Percentiles rank a stretch among this genome's conserved stretches.
phyloP scores from a whole-genome alignment of 2,797 vertebrate genomes.

The Trematomus bernacchii region DNA sequence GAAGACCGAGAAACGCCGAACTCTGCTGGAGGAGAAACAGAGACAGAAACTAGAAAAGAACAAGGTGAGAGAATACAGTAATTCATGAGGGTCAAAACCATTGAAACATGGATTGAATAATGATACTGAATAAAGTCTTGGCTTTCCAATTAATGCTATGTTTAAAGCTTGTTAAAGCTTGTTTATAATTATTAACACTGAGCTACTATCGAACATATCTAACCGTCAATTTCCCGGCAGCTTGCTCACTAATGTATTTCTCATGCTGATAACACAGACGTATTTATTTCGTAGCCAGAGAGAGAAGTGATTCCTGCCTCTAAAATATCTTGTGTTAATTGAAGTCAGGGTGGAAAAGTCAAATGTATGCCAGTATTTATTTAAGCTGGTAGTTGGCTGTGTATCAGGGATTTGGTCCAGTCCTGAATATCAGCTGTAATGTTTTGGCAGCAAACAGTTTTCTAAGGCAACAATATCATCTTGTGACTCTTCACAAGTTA shows the following conservation, averaged over 20 bases:
- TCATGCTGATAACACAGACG: not conserved
- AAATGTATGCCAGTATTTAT: not conserved
- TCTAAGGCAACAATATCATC: not conserved
- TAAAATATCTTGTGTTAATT: slow-evolving; percentile 11
- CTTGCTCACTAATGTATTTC: too few species aligned
- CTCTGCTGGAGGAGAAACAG: slow-evolving; percentile 93
- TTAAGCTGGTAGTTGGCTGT: not conserved
- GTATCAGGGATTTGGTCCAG: slow-evolving; percentile 1
- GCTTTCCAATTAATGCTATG: not conserved
- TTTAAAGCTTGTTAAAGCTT: not conserved
- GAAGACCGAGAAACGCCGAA: slow-evolving; percentile 90
- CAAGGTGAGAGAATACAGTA: slow-evolving; percentile 85
- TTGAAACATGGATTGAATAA: too few species aligned
- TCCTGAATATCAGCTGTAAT: slow-evolving; percentile 6
- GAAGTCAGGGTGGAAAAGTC: slow-evolving; percentile 18
- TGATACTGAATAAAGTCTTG: not conserved
- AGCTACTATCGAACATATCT: not conserved
- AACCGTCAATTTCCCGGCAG: not conserved
- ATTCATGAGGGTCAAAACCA: not conserved
- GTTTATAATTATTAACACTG: not conserved
- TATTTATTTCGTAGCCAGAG: slow-evolving; percentile 2
- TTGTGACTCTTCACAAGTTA: not conserved
- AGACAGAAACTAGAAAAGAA: slow-evolving; percentile 95
- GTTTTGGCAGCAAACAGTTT: slow-evolving; percentile 4
- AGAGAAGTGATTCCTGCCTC: not conserved